phyloP scores from a whole-genome alignment of 2,113 vertebrate genomes.

The Okapia johnstoni region DNA sequence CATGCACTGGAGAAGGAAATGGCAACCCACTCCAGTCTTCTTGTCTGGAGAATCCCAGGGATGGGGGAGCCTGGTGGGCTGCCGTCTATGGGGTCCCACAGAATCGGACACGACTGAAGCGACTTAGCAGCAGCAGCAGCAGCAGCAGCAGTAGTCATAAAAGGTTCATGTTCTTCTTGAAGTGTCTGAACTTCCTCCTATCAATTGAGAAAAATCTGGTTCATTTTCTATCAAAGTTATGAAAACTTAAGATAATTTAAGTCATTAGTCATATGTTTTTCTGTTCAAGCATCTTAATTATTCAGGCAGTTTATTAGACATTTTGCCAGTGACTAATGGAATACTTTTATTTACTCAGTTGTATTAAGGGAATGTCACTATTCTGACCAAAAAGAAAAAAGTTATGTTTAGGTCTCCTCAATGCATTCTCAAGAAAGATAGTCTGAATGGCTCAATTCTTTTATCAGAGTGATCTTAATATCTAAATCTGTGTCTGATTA shows the following conservation, averaged over 20 bases:
- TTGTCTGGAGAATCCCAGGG: too few species aligned
- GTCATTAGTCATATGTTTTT: conserved; percentile 9
- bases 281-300: conserved; percentile 13
- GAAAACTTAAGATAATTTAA: conserved; percentile 1
- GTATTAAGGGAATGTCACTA: not conserved
- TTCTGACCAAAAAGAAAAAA: not conserved
- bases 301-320: not conserved
- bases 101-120: too few species aligned
- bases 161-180: not conserved
- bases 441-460: conserved; percentile 18
- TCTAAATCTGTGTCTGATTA: not conserved
- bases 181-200: not conserved
- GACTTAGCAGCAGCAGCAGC: too few species aligned
- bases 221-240: conserved; percentile 35
- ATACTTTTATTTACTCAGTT: not conserved
- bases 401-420: not conserved
- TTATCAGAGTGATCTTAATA: not conserved
- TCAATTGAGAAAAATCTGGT: not conserved
- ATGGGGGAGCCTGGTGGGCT: too few species aligned
- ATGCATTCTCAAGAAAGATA: not conserved
- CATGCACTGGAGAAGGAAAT: too few species aligned
- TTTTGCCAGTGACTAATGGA: not conserved
- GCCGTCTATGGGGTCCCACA: too few species aligned
- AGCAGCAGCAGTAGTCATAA: not conserved
- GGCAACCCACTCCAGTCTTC: too few species aligned